These are phyloP conservation scores for Datnioides undecimradiatus DNA, from an alignment of 2,113 vertebrate species.

Conservation along the genomic window DNA sequence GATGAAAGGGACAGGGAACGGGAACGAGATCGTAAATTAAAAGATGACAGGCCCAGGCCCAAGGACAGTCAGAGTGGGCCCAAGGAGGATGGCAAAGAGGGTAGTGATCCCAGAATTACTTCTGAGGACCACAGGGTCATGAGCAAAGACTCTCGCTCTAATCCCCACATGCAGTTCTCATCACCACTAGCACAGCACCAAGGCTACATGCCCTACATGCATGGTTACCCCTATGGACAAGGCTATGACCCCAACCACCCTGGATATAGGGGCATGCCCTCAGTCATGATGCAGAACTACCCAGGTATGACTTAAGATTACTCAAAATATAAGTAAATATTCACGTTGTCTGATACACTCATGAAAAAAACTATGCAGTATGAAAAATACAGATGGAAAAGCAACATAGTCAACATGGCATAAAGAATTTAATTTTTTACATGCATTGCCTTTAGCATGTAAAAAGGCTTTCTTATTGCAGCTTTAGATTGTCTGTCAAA, in stretches of 20 bases:
- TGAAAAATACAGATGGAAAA: too few relatives aligned
- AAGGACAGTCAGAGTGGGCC: constrained; percentile 87
- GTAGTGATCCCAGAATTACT: constrained; percentile 85
- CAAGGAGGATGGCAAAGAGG: constrained; percentile 94
- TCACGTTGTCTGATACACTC: too few relatives aligned
- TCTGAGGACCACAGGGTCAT: constrained; percentile 90
- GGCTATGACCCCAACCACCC: constrained; percentile 97
- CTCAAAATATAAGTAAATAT: too few relatives aligned
- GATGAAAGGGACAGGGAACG: constrained; percentile 85
- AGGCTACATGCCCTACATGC: constrained; percentile 98
- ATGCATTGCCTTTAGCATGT: not conserved
- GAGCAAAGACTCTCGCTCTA: constrained; percentile 93
- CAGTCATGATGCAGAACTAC: constrained; percentile 99
- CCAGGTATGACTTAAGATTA: too few relatives aligned
- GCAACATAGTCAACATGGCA: too few relatives aligned
- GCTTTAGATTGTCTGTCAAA: not conserved
- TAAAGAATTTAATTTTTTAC: too few relatives aligned
- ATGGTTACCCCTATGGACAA: constrained; percentile 97
- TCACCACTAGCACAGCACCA: constrained; percentile 96
- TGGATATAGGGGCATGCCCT: constrained; percentile 95
- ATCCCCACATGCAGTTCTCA: constrained; percentile 94
- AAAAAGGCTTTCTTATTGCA: not conserved
- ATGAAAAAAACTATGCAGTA: too few relatives aligned
- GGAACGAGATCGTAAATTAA: constrained; percentile 93
- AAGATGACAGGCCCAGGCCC: constrained; percentile 91